Conservation (phyloP, 1,140 invertebrate species). For the Rhynchophorus ferrugineus region DNA sequence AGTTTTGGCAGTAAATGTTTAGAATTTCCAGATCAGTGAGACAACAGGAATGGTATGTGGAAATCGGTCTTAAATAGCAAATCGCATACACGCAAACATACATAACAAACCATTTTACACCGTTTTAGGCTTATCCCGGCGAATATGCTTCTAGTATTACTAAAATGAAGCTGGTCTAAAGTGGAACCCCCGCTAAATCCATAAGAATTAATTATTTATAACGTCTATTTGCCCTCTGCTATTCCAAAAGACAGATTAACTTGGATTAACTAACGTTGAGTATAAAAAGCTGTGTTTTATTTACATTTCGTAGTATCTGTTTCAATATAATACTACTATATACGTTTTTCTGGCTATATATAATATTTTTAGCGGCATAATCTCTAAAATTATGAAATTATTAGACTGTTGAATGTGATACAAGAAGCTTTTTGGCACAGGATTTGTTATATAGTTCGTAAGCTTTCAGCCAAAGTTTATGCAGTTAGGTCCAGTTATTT, state of each 20-base stretch:
- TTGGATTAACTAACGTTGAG: no score
- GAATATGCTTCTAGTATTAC: slow-evolving; percentile 10
- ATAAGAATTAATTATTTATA: slow-evolving; percentile 10
- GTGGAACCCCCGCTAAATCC: slow-evolving; percentile 9
- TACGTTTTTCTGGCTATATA: no score
- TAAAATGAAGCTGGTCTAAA: slow-evolving; percentile 3
- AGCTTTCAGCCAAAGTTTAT: no score
- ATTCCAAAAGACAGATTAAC: neutral
- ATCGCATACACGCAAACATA: slow-evolving; percentile 19
- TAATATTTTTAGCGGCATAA: no score
- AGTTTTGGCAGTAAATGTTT: slow-evolving; percentile 16
- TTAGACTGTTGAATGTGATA: no score
- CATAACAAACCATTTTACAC: slow-evolving; percentile 18
- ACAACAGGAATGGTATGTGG: slow-evolving; percentile 13
- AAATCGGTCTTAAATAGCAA: slow-evolving; percentile 18
- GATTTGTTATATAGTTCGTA: no score
- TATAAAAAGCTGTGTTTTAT: no score
- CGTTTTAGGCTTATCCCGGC: slow-evolving; percentile 11
- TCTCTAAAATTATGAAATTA: no score
- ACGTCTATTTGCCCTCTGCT: neutral
- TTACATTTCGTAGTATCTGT: no score
- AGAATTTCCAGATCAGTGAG: slow-evolving; percentile 17
- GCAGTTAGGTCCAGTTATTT: no score
- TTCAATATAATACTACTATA: no score
- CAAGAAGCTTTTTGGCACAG: no score